Conservation (phyloP, 2,888 invertebrate genomes). For the Meliscaeva auricollis region DNA sequence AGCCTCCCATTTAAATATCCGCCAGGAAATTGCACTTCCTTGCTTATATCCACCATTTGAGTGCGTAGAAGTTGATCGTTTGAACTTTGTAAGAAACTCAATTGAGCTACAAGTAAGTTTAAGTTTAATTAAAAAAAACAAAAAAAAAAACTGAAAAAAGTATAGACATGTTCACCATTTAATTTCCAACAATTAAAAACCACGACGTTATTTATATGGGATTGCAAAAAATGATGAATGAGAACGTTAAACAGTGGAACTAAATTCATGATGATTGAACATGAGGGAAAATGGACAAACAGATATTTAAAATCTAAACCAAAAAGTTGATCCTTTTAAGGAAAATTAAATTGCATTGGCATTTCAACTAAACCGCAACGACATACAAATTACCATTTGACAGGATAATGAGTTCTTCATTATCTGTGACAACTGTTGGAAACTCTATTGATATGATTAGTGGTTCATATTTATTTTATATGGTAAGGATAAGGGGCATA, state of each 20-base stretch:
- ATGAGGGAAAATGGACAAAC: neutral
- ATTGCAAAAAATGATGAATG: conserved; percentile 79
- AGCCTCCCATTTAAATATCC: conserved; percentile 77
- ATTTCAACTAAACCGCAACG: neutral
- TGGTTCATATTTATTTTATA: neutral
- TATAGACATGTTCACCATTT: conserved; percentile 76
- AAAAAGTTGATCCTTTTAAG: conserved; percentile 39
- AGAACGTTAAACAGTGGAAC: conserved; percentile 78
- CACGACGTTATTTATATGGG: conserved; percentile 77
- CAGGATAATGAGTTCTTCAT: conserved; percentile 60
- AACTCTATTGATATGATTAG: conserved; percentile 33
- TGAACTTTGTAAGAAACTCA: conserved; percentile 69
- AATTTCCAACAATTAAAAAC: conserved; percentile 81
- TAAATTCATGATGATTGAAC: conserved; percentile 53
- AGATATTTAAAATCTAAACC: neutral
- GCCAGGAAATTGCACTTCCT: conserved; percentile 71
- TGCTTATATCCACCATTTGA: conserved; percentile 50
- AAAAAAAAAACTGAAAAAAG: neutral
- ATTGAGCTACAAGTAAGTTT: conserved; percentile 73
- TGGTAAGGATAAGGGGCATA: neutral
- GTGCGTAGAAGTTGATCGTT: conserved; percentile 77
- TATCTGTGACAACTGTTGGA: neutral
- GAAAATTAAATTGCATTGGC: conserved; percentile 11
- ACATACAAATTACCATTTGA: conserved; percentile 27
- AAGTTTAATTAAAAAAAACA: neutral